A percentile compares a stretch with the other conserved stretches of the same genome.
These are phyloP conservation scores for Electrophaes corylata DNA, from an alignment of 2,888 invertebrate species.

Conservation along the genomic window DNA sequence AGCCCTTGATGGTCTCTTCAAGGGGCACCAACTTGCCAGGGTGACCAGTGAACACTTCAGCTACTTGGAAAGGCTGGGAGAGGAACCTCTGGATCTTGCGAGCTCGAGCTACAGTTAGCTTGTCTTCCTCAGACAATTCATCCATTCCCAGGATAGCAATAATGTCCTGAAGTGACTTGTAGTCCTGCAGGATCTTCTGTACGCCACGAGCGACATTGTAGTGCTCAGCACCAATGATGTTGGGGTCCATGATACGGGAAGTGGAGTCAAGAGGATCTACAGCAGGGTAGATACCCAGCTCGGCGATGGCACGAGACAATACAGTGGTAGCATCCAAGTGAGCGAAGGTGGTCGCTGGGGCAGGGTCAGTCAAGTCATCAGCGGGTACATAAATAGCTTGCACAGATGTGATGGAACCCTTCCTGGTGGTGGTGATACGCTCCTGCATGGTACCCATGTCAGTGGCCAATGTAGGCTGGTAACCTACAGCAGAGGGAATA, in stretches of 20 bases:
- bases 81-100: slow-evolving; percentile 97
- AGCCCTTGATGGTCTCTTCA: slow-evolving; percentile 94
- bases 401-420: slow-evolving; percentile 98
- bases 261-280: slow-evolving; percentile 98
- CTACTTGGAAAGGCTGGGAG: slow-evolving; percentile 96
- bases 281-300: slow-evolving; percentile 96
- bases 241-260: slow-evolving; percentile 97
- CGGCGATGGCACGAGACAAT: slow-evolving; percentile 95
- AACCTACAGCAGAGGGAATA: slow-evolving; percentile 98
- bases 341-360: slow-evolving; percentile 97
- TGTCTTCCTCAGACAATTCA: slow-evolving; percentile 97
- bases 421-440: slow-evolving; percentile 96
- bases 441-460: slow-evolving; percentile 99
- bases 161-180: slow-evolving; percentile 91
- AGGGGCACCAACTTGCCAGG: slow-evolving; percentile 95
- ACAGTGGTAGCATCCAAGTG: slow-evolving; percentile 98
- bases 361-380: slow-evolving; percentile 98
- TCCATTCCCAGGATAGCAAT: slow-evolving; percentile 95
- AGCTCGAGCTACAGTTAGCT: slow-evolving; percentile 95
- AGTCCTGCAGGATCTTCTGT: slow-evolving; percentile 95
- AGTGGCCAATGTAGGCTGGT: slow-evolving; percentile 97
- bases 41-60: slow-evolving; percentile 97
- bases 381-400: slow-evolving; percentile 98
- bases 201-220: slow-evolving; percentile 96
- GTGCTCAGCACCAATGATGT: slow-evolving; percentile 95